Conservation (phyloP, 2,797 vertebrate species). For the Anolis apletophallus region DNA sequence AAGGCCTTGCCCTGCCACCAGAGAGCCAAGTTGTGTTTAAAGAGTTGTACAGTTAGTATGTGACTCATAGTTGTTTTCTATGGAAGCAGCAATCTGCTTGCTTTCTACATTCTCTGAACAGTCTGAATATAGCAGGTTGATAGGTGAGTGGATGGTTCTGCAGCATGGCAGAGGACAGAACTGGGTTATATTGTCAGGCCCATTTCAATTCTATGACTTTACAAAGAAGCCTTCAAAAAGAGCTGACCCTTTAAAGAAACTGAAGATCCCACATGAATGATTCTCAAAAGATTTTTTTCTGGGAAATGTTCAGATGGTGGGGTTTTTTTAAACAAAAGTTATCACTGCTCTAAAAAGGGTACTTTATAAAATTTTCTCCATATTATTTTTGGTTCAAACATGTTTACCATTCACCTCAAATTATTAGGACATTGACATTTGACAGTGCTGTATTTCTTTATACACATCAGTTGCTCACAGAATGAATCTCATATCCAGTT, state of each 20-base stretch:
- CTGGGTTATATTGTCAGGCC: neutral
- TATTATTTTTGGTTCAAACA: neutral
- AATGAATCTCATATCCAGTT: neutral
- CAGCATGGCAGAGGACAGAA: neutral
- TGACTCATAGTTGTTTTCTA: neutral
- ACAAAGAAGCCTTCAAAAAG: neutral
- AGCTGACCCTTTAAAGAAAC: neutral
- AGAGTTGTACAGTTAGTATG: too few species aligned
- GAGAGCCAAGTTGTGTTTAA: neutral
- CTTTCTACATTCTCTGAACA: neutral
- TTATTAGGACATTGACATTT: conserved; percentile 37
- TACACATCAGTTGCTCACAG: neutral
- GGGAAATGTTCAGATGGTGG: neutral
- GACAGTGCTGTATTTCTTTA: conserved; percentile 23
- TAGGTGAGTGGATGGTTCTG: neutral
- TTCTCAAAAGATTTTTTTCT: neutral
- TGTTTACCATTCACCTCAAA: neutral
- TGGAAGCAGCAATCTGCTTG: neutral
- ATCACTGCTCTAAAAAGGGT: neutral
- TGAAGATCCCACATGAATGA: neutral
- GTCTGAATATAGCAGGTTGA: neutral
- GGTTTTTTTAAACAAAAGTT: neutral
- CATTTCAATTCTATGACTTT: neutral
- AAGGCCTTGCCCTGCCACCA: neutral
- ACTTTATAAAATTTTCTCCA: neutral